Evolutionary conservation across 2,888 invertebrate species (phyloP).

Genomic region (Erebia epiphron): DNA sequence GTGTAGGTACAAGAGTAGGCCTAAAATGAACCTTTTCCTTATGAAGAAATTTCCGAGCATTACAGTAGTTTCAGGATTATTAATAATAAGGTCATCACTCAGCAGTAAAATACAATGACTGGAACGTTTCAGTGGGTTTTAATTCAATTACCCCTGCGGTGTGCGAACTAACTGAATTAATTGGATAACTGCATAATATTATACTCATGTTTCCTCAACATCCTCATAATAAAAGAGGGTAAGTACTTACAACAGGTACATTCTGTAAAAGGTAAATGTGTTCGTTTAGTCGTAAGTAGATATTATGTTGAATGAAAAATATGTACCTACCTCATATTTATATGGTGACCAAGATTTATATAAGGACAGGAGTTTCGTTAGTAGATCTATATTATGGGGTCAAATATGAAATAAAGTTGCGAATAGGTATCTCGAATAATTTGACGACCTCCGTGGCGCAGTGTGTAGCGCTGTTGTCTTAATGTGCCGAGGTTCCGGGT

Average conservation of each 20-base stretch:
- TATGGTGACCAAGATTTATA: not conserved
- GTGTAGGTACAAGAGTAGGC: no score
- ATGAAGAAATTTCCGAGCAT: no score
- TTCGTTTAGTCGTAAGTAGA: no score
- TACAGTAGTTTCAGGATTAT: not conserved
- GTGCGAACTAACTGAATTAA: conserved; percentile 26
- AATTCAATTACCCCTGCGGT: conserved; percentile 19
- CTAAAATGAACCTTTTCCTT: no score
- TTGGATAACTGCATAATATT: conserved; percentile 23
- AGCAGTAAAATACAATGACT: conserved; percentile 6
- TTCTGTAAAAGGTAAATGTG: not conserved
- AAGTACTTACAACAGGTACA: conserved; percentile 14
- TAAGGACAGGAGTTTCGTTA: no score
- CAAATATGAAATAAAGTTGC: no score
- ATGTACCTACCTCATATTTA: not conserved
- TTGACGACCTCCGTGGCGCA: no score
- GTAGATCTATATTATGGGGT: no score
- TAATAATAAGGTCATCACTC: conserved; percentile 5
- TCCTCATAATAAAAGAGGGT: conserved; percentile 18
- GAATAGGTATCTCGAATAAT: no score
- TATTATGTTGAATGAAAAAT: not conserved
- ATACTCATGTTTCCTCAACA: conserved; percentile 25
- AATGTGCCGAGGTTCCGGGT: no score
- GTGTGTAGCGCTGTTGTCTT: no score
- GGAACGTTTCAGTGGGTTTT: conserved; percentile 6